Evolutionary conservation across 1,140 invertebrate genomes (phyloP).

Genomic region (Tetramorium simillimum): DNA sequence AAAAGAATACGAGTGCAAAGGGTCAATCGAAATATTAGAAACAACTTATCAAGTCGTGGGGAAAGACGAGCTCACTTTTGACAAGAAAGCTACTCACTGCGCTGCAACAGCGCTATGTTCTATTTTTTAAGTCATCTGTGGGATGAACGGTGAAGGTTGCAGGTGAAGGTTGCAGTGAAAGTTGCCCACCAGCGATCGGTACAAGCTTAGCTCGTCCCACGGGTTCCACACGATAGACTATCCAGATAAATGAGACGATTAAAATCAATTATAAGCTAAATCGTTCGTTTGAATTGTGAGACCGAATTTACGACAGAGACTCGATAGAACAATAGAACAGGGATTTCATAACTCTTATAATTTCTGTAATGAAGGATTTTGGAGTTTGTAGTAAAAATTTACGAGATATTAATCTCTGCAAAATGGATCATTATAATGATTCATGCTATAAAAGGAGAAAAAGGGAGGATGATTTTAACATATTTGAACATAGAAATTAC

Average conservation of each 20-base stretch:
- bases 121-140: slow-evolving; percentile 79
- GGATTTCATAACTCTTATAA: neutral
- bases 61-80: slow-evolving; percentile 1
- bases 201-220: slow-evolving; percentile 80
- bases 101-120: slow-evolving; percentile 79
- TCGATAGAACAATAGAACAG: neutral
- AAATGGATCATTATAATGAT: neutral
- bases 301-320: neutral
- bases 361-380: neutral
- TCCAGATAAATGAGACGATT: slow-evolving; percentile 77
- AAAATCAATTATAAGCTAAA: slow-evolving; percentile 58
- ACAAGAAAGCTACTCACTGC: slow-evolving; percentile 81
- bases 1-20: neutral
- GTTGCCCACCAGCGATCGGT: slow-evolving; percentile 81
- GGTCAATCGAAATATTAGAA: neutral
- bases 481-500: slow-evolving; percentile 42
- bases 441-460: neutral
- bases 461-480: neutral
- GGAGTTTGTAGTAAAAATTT: slow-evolving; percentile 27
- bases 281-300: neutral
- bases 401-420: slow-evolving; percentile 30
- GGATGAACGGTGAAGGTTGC: slow-evolving; percentile 80
- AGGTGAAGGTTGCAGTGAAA: slow-evolving; percentile 79
- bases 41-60: slow-evolving; percentile 19
- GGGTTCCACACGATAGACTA: slow-evolving; percentile 83